Evolutionary conservation across 2,797 vertebrate genomes (phyloP).

Genomic region (Simalia tracyae): DNA sequence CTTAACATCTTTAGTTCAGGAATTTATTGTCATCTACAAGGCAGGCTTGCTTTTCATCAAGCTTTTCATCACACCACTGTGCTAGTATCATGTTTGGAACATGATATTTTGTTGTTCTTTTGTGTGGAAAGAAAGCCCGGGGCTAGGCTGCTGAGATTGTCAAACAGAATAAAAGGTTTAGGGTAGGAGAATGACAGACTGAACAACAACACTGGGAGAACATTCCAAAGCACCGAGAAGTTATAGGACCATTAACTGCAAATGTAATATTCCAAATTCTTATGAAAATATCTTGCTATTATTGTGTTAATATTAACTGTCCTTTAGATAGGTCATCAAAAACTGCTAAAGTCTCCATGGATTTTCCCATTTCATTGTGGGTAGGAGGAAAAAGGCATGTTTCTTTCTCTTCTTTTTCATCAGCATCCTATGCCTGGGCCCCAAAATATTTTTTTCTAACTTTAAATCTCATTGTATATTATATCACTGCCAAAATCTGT

Average conservation of each 20-base stretch:
- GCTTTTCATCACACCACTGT: not conserved
- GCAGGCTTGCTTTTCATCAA: not conserved
- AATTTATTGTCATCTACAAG: not conserved
- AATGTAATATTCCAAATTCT: not conserved
- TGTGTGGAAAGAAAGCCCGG: not conserved
- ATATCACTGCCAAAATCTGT: not conserved
- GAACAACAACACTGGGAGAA: not conserved
- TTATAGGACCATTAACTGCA: not conserved
- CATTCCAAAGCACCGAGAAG: not conserved
- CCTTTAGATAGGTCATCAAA: not conserved
- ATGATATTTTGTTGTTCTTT: not conserved
- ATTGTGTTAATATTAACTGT: not conserved
- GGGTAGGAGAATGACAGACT: accelerated
- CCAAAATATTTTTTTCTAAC: not conserved
- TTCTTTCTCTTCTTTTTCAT: not conserved
- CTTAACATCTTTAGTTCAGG: not conserved
- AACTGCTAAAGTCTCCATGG: not conserved
- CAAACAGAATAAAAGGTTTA: not conserved
- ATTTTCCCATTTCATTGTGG: not conserved
- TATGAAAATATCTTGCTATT: not conserved
- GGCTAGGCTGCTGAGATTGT: not conserved
- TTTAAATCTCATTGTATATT: not conserved
- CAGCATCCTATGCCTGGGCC: not conserved
- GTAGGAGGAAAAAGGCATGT: not conserved
- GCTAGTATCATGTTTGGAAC: not conserved